These are phyloP conservation scores for Zaprionus obscuricornis DNA, from an alignment of 2,888 invertebrate species.

Conservation along the genomic window DNA sequence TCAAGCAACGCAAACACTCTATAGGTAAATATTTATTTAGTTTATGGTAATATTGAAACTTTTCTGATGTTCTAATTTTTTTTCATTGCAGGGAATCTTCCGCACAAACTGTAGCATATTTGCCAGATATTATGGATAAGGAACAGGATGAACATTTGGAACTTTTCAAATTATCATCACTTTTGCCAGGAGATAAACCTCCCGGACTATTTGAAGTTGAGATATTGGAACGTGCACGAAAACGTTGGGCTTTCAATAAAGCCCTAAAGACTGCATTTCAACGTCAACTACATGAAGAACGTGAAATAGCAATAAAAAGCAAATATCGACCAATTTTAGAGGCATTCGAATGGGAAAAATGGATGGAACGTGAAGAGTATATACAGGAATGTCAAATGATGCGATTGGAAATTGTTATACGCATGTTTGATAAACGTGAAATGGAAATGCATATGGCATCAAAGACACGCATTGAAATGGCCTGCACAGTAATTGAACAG, in stretches of 20 bases:
- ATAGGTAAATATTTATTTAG: no score
- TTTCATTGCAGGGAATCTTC: constrained; percentile 79
- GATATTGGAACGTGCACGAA: constrained; percentile 88
- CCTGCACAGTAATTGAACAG: constrained; percentile 83
- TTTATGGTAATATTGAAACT: no score
- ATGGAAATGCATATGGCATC: constrained; percentile 77
- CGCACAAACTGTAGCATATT: constrained; percentile 80
- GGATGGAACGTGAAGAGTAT: constrained; percentile 92
- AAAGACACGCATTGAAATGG: constrained; percentile 84
- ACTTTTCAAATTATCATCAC: constrained; percentile 73
- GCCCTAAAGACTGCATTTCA: constrained; percentile 84
- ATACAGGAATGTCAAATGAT: constrained; percentile 89
- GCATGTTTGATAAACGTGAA: constrained; percentile 86
- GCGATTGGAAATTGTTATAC: constrained; percentile 85
- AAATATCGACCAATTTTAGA: constrained; percentile 87
- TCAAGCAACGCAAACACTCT: constrained; percentile 80
- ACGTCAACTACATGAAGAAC: constrained; percentile 85
- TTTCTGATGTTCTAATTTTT: no score
- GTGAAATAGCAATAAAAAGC: constrained; percentile 39
- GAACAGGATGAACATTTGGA: constrained; percentile 69
- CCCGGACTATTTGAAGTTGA: constrained; percentile 83
- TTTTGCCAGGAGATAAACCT: constrained; percentile 69
- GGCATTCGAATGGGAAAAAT: constrained; percentile 92
- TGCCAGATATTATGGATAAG: constrained; percentile 70
- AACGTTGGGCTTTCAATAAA: constrained; percentile 87